Evolutionary conservation across 2,113 vertebrate species (phyloP), one percentile per base, ranked within the genome.

Genomic region (Chascanopsetta lugubris): DNA sequence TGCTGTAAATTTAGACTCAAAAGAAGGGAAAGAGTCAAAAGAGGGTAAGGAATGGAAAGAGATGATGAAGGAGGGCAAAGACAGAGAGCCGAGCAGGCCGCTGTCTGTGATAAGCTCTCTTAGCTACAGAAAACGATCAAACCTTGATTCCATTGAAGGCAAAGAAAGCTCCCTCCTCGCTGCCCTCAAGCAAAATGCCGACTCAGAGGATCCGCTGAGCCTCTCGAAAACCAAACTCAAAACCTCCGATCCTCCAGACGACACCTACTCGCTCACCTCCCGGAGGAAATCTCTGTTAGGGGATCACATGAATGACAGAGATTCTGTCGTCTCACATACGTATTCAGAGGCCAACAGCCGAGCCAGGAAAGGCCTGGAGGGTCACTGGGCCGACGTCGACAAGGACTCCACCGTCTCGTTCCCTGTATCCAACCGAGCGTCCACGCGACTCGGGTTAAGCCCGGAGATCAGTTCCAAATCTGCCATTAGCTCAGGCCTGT

Each of bases 101-200:
- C 72, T 90, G 69, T 96, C 96, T 0, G 94, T 90, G 22, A 91
- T 95, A 91, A 97, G 96, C 86, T 96, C 94, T 7, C 94, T 98
- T 59, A 98, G 96, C 92, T 99, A 99, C 85, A 93, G 96, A 80
- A 97, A 96, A 83, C 91, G 93, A 18, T 87, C 91, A 18, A 87
- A 91, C 70, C 77, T 94, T 11, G 94, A 96, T 56, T 95, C 95
- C 50, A 92, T 95, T 24, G 90, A 93, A 8, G 94, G 94, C 48
- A 88, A 87, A 2, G 94, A 93, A 50, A 95, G 95, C 0, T 88
- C 92, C 0, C 94, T 98, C 34, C 92, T 97, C 82, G 93, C 87
- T 27, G 47, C 94, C 1, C 90, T 97, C 6, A 92, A 93, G 12
- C 93, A 97, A 82, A 90, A 91, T 15, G 82, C 91, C 0, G 78